Evolutionary conservation across 1,140 invertebrate genomes (phyloP).

Genomic region (Atopsyche davidsoni): DNA sequence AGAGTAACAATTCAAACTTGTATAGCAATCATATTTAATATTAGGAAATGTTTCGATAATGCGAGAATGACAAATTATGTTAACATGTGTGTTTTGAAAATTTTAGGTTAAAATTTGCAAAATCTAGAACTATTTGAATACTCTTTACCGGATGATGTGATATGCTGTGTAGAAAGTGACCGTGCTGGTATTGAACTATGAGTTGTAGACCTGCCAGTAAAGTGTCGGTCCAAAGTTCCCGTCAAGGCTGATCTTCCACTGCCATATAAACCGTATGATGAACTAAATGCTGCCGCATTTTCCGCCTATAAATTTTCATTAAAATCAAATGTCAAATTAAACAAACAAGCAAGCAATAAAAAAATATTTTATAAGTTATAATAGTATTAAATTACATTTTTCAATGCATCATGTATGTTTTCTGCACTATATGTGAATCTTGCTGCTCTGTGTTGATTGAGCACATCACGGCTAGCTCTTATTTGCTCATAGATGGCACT

Average conservation of each 20-base stretch:
- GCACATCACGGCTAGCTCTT: conserved; percentile 61
- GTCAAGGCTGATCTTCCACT: conserved; percentile 48
- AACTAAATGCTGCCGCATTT: conserved; percentile 47
- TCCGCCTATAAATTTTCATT: conserved; percentile 48
- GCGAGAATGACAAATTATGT: too few species aligned
- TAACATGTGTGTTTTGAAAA: too few species aligned
- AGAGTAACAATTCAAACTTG: too few species aligned
- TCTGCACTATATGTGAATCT: conserved; percentile 84
- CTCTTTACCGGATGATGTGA: conserved; percentile 36
- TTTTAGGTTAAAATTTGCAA: too few species aligned
- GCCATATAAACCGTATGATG: conserved; percentile 51
- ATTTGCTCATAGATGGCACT: conserved; percentile 88
- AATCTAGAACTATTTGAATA: too few species aligned
- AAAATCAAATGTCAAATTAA: neutral
- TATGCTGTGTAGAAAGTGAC: conserved; percentile 62
- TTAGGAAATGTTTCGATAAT: too few species aligned
- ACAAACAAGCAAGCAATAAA: neutral
- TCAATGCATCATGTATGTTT: conserved; percentile 76
- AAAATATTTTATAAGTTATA: neutral
- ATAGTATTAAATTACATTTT: conserved; percentile 56
- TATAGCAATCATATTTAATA: too few species aligned
- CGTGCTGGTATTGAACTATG: conserved; percentile 52
- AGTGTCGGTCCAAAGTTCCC: conserved; percentile 50
- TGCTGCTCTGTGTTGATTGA: conserved; percentile 59
- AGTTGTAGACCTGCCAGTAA: conserved; percentile 36